Base-by-base conservation (phyloP, 2,113 vertebrate genomes). In the Geothlypis trichas region DNA sequence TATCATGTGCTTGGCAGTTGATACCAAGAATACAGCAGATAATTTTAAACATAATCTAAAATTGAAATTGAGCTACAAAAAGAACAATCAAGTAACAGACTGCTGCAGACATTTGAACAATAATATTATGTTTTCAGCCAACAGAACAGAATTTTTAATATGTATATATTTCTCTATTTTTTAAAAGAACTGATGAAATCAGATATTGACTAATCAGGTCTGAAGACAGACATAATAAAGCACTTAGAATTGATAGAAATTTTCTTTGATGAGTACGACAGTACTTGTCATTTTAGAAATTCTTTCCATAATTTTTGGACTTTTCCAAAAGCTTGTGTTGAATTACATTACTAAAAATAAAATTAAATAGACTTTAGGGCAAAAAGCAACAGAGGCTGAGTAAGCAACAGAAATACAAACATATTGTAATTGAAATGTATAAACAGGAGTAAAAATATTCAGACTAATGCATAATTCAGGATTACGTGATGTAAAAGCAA, bases 21-120 rank as follows among this genome's bases (percentile, higher is more conserved):
- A 71, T 80, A 88, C 63, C 80, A 84, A 95, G 80, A 96, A 90
- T 79, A 77, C 15, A 91, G 31, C 52, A 90, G 76, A 94, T 73
- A 80, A 94, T 95, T 95, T 94, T 89, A 96, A 92, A 87, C 76
- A 76, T 72, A 54, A 69, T 81, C 94, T 96, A 93, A 93, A 93
- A 92, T 42, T 90, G 71, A 94, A 86, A 87, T 61, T 83, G 90
- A 95, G 46, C 83, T 82, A 79, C 85, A 89, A 93, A 95, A 97
- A 94, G 88, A 94, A 82, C 83, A 93, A 90, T 87, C 82, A 78
- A 83, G 68, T 61, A 90, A 76, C 86, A 83, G 55, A 72, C 67
- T 80, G 59, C 54, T 84, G 62, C 54, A 95, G 83, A 85, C 46
- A 47, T 87, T 47, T 83, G 49, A 89, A 94, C 62, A 96, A 80